Conservation (phyloP, 2,888 invertebrate genomes). For the Catocala nupta region DNA sequence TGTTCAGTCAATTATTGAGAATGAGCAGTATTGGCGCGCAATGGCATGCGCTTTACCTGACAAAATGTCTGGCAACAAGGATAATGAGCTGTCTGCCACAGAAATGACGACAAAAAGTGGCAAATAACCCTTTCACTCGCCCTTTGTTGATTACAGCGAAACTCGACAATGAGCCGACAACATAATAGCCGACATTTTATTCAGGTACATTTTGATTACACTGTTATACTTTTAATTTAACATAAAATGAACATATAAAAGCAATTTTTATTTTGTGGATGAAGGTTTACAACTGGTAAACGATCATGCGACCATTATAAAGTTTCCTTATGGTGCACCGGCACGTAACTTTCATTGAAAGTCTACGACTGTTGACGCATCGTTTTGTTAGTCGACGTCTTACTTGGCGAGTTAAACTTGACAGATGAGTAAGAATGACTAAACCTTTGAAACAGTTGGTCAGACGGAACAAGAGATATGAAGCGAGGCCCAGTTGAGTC, state of each 20-base stretch:
- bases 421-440: not conserved
- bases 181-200: conserved; percentile 25
- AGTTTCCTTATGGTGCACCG: not conserved
- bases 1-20: conserved; percentile 7
- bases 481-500: conserved; percentile 8
- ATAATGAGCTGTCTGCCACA: conserved; percentile 20
- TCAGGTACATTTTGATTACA: conserved; percentile 8
- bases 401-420: no score
- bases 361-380: not conserved
- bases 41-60: not conserved
- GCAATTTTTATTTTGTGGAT: not conserved
- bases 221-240: not conserved
- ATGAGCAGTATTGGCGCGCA: not conserved
- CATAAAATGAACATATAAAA: conserved; percentile 2
- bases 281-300: not conserved
- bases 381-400: not conserved
- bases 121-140: conserved; percentile 25
- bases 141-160: conserved; percentile 23
- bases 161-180: conserved; percentile 29
- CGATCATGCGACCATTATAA: not conserved
- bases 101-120: conserved; percentile 25
- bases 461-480: conserved; percentile 14
- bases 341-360: not conserved
- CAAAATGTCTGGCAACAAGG: conserved; percentile 1
- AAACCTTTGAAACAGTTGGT: conserved; percentile 6